Evolutionary conservation across 1,140 invertebrate species (phyloP).

Genomic region (Manduca sexta): DNA sequence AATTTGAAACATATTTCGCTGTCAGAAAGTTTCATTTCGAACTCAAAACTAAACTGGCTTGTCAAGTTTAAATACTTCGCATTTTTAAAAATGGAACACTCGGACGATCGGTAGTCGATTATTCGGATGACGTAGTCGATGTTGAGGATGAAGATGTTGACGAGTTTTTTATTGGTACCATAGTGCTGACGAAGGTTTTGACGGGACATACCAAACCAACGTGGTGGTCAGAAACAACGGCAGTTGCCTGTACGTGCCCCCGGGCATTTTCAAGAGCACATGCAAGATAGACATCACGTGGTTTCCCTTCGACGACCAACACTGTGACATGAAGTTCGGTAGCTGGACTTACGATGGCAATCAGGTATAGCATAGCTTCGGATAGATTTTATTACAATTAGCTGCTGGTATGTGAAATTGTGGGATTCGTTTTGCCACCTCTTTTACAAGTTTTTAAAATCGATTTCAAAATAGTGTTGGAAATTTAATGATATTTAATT

Average conservation of each 20-base stretch:
- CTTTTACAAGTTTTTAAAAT: constrained; percentile 1
- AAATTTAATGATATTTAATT: too few relatives aligned
- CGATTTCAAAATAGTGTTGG: not conserved
- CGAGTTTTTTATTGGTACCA: constrained; percentile 17
- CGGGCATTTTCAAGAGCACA: constrained; percentile 98
- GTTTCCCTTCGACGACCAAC: constrained; percentile 99
- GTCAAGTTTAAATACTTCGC: not conserved
- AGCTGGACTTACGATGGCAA: constrained; percentile 96
- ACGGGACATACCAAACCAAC: constrained; percentile 97
- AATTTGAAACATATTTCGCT: too few relatives aligned
- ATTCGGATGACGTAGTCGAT: not conserved
- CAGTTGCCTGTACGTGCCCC: constrained; percentile 96
- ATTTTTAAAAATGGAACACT: not conserved
- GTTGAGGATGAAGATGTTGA: too few relatives aligned
- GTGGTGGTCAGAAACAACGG: constrained; percentile 97
- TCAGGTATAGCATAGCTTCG: constrained; percentile 77
- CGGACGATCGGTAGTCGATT: not conserved
- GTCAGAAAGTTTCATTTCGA: too few relatives aligned
- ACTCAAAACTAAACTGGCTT: too few relatives aligned
- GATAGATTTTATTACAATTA: not conserved
- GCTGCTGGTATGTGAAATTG: constrained; percentile 3
- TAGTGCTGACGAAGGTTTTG: constrained; percentile 98
- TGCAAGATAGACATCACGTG: constrained; percentile 99
- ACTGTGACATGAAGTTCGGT: constrained; percentile 96
- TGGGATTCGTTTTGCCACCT: not conserved